Conservation (phyloP, 2,113 vertebrate genomes). For the Oreochromis aureus region DNA sequence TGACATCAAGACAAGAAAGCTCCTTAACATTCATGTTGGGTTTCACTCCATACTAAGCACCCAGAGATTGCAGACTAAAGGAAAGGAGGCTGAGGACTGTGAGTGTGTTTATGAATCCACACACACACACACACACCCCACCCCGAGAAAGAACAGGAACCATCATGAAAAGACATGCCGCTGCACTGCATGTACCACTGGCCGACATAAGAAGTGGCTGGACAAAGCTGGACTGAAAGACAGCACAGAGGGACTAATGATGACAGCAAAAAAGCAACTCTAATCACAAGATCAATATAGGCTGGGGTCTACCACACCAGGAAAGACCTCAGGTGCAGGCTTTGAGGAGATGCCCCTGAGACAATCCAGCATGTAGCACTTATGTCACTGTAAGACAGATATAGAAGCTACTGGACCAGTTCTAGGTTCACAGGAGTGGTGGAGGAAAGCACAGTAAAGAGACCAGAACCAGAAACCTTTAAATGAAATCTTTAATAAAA, state of each 20-base stretch:
- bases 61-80: not conserved
- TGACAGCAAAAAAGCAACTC: not conserved
- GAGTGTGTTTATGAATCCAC: not conserved
- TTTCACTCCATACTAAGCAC: accelerated
- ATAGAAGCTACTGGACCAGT: not conserved
- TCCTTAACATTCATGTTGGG: not conserved
- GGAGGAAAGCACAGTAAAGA: not conserved
- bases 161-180: not conserved
- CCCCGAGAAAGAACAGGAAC: not conserved
- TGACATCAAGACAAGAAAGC: not conserved
- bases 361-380: not conserved
- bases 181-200: not conserved
- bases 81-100: not conserved
- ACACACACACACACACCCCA: too few species aligned
- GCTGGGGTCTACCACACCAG: not conserved
- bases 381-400: not conserved
- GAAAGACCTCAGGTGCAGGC: not conserved
- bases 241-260: not conserved
- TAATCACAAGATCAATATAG: not conserved
- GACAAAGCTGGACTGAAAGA: not conserved
- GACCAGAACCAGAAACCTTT: not conserved
- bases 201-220: not conserved
- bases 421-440: not conserved
- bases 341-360: not conserved
- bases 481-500: not conserved